phyloP scores from a whole-genome alignment of 2,888 invertebrate genomes.

The Catocala fraxini region DNA sequence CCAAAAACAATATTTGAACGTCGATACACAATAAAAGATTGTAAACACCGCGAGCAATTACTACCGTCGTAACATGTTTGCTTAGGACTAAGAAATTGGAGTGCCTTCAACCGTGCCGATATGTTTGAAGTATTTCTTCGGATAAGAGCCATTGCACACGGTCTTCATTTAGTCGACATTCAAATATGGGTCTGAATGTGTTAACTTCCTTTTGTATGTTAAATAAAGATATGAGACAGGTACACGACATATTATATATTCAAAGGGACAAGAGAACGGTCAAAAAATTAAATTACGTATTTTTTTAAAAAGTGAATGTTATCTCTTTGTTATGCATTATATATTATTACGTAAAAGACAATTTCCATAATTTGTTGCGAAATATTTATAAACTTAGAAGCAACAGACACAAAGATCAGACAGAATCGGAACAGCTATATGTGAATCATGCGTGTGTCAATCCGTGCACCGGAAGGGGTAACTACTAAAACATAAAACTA shows the following conservation, averaged over 20 bases:
- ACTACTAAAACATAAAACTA: no score
- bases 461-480: no score
- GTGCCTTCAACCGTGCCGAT: constrained; percentile 83
- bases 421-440: no score
- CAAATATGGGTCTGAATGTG: constrained; percentile 6
- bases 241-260: background rate
- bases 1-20: constrained; percentile 84
- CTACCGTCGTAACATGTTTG: constrained; percentile 84
- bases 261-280: no score
- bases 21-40: constrained; percentile 85
- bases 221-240: constrained; percentile 1
- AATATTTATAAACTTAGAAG: no score
- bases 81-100: constrained; percentile 86
- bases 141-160: constrained; percentile 40
- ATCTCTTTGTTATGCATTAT: no score
- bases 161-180: constrained; percentile 21
- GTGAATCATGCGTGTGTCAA: no score
- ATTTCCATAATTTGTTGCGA: no score
- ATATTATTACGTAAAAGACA: no score
- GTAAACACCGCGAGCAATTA: constrained; percentile 86
- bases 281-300: no score
- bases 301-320: no score
- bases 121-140: constrained; percentile 78
- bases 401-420: no score
- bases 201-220: constrained; percentile 1